Evolutionary conservation across 2,888 invertebrate genomes (phyloP), one percentile per base, ranked within the genome.

Genomic region (Euplagia quadripunctaria): DNA sequence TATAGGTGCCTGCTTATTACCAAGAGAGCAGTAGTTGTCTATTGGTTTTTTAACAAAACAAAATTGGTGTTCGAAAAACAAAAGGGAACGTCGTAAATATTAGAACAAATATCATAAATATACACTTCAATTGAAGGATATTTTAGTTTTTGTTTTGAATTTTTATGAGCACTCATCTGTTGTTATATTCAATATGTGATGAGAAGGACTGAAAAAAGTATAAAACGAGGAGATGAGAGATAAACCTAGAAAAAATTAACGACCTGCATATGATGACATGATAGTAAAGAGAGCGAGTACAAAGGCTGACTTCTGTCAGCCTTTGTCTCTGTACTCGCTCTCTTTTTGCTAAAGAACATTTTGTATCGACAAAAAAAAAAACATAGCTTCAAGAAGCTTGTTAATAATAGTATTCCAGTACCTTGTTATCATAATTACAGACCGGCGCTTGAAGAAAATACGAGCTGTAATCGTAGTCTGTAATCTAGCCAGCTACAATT

Each of bases 401-500:
- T 6, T 31, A 12, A 61, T 61, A 14, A 61, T 61, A 8, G 14
- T 61, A 31, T 31, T 41, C 46, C 20, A 12, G 31, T 11, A 49
- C 16, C 49, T 66, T 1, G 46, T 31, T 49, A 46, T 1, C 6
- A 16, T 66, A 41, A 66, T 66, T 51, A 51, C 66, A 31, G 31
- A 49, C 9, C 66, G 31, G 51, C 41, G 3, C 4, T 52, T 51
- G n/a, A 31, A 17, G 20, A 11, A 16, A 58, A 31, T 9, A 11
- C 58, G 16, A 49, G 61, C n/a, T 61, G n/a, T 63, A 63, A 70
- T 70, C 63, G 41, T 9, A 49, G 49, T 31, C n/a, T 46, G n/a
- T 64, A 51, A 43, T 71, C 65, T 43, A 70, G 51, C 43, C 20
- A 65, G 64, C 65, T 67, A 63, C 70, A 43, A 70, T 70, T 66